Conservation (phyloP, 2,888 invertebrate genomes). For the Petrolisthes cinctipes region DNA sequence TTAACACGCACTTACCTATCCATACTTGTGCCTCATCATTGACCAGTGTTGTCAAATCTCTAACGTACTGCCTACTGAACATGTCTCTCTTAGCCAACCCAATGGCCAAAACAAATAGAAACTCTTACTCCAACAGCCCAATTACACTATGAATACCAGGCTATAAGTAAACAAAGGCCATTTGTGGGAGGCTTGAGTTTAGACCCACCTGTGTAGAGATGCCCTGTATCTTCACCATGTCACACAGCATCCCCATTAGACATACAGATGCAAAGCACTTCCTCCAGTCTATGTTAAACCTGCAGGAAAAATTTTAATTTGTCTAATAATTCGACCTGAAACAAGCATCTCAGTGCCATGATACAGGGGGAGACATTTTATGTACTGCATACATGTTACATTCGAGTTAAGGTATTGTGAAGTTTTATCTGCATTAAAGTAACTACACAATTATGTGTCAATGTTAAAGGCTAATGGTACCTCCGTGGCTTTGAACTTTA, state of each 20-base stretch:
- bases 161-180: not conserved
- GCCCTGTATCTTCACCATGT: conserved; percentile 38
- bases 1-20: not conserved
- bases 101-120: no score
- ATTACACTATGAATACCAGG: not conserved
- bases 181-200: not conserved
- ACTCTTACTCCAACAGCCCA: no score
- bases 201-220: conserved; percentile 47
- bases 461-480: no score
- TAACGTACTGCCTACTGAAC: not conserved
- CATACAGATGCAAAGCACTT: conserved; percentile 50
- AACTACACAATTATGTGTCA: no score
- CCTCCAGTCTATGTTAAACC: conserved; percentile 58
- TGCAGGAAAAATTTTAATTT: not conserved
- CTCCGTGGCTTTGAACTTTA: no score
- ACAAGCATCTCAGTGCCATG: no score
- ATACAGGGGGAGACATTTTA: not conserved
- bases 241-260: conserved; percentile 46
- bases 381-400: not conserved
- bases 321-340: not conserved
- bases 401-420: not conserved
- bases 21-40: not conserved
- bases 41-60: no score
- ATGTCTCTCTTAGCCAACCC: no score
- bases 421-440: not conserved